These are phyloP conservation scores for Gymnocypris eckloni DNA, from an alignment of 2,797 vertebrate genomes.

Conservation along the genomic window DNA sequence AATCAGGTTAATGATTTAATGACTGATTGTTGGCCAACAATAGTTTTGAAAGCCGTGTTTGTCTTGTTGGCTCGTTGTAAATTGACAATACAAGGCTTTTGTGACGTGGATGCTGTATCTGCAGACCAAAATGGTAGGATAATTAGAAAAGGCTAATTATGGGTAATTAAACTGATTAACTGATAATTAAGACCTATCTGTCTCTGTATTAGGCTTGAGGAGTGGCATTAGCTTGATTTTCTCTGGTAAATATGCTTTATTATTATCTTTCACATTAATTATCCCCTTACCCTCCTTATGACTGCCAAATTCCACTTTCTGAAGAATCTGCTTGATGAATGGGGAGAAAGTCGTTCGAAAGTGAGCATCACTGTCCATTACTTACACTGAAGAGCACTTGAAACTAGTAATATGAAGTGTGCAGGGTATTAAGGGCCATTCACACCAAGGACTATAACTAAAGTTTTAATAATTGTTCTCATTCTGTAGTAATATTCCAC, in stretches of 20 bases:
- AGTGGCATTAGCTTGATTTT: slow-evolving; percentile 64
- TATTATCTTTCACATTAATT: slow-evolving; percentile 17
- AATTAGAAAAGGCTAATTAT: slow-evolving; percentile 70
- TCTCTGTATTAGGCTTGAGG: slow-evolving; percentile 58
- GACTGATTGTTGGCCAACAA: slow-evolving; percentile 39
- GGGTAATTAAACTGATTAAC: slow-evolving; percentile 70
- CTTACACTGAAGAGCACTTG: neutral
- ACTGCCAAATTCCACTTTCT: slow-evolving; percentile 22
- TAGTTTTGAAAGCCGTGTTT: slow-evolving; percentile 3
- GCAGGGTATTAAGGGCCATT: neutral
- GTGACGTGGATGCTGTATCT: slow-evolving; percentile 65
- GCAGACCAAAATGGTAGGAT: slow-evolving; percentile 68
- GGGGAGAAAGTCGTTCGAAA: neutral
- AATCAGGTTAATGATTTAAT: slow-evolving; percentile 61
- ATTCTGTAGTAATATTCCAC: neutral
- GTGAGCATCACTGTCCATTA: neutral
- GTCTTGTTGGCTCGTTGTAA: slow-evolving; percentile 52
- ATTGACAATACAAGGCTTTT: slow-evolving; percentile 62
- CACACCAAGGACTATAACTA: neutral
- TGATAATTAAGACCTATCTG: slow-evolving; percentile 61
- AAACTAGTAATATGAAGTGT: neutral
- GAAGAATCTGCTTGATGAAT: slow-evolving; percentile 2
- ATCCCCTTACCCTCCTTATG: slow-evolving; percentile 1
- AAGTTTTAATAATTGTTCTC: neutral
- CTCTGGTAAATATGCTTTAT: slow-evolving; percentile 24